These are phyloP conservation scores for Ascaphus truei DNA, from an alignment of 2,113 vertebrate genomes.

Conservation along the genomic window DNA sequence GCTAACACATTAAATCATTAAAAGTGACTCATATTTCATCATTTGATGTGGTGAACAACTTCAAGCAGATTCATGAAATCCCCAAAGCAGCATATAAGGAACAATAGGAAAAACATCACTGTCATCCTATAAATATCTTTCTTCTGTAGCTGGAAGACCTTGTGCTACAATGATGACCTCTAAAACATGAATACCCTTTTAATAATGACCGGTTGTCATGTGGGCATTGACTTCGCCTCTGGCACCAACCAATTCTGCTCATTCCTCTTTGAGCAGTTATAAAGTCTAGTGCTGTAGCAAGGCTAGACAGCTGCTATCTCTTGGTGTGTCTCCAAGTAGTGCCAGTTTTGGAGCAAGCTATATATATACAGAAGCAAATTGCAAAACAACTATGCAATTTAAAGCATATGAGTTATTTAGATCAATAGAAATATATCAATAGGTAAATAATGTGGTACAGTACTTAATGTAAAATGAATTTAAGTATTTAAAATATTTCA, in stretches of 20 bases:
- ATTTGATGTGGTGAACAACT: neutral
- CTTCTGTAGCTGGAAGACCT: slow-evolving; percentile 19
- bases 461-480: slow-evolving; percentile 13
- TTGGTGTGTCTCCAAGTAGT: slow-evolving; percentile 1
- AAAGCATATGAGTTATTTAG: neutral
- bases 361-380: neutral
- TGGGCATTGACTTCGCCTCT: slow-evolving; percentile 29
- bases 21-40: slow-evolving; percentile 1
- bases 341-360: neutral
- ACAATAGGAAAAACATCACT: neutral
- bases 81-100: neutral
- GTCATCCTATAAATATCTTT: slow-evolving; percentile 25
- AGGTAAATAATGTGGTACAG: neutral
- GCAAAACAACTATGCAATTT: slow-evolving; percentile 11
- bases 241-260: slow-evolving; percentile 18
- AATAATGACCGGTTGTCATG: slow-evolving; percentile 28
- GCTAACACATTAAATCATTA: slow-evolving; percentile 2
- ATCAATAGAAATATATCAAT: slow-evolving; percentile 16
- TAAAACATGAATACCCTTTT: slow-evolving; percentile 30
- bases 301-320: slow-evolving; percentile 9
- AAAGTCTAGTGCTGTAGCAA: slow-evolving; percentile 10
- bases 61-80: slow-evolving; percentile 17
- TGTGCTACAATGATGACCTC: slow-evolving; percentile 19
- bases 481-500: too few species aligned
- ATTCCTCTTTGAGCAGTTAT: neutral